Percentiles rank a stretch among this genome's conserved stretches.
Conservation (phyloP, 64 coral and sea anemone genomes). For the Exaiptasia diaphana region DNA sequence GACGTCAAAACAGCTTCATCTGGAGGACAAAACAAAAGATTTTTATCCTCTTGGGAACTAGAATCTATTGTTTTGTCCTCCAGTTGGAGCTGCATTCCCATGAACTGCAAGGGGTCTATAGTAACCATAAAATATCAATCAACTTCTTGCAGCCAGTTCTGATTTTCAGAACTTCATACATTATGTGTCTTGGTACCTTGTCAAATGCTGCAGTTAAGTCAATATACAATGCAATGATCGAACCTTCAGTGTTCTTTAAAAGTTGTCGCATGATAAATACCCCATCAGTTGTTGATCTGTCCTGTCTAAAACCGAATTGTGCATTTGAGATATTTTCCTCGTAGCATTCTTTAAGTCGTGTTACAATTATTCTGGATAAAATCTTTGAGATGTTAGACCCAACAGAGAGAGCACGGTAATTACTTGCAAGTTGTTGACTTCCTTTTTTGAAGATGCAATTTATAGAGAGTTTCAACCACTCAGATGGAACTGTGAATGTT, state of each 20-base stretch:
- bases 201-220: constrained; percentile 1
- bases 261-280: background rate
- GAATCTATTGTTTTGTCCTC: too few species aligned
- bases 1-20: too few species aligned
- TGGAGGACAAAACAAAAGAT: too few species aligned
- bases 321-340: background rate
- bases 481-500: background rate
- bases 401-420: background rate
- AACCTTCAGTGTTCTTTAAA: background rate
- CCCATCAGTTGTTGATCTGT: background rate
- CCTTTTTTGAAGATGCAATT: background rate
- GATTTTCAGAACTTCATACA: constrained; percentile 5
- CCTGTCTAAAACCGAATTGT: background rate
- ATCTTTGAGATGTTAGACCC: background rate
- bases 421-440: background rate
- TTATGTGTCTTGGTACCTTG: background rate
- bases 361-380: background rate
- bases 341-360: background rate
- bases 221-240: constrained; percentile 2
- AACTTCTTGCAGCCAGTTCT: background rate
- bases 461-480: background rate
- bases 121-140: background rate
- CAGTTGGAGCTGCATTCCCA: too few species aligned
- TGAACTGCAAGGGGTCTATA: too few species aligned
- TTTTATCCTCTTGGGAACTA: too few species aligned